A percentile compares a stretch with the other conserved stretches of the same genome.
Evolutionary conservation across 2,113 vertebrate species (phyloP).

Genomic region (Laterallus jamaicensis): DNA sequence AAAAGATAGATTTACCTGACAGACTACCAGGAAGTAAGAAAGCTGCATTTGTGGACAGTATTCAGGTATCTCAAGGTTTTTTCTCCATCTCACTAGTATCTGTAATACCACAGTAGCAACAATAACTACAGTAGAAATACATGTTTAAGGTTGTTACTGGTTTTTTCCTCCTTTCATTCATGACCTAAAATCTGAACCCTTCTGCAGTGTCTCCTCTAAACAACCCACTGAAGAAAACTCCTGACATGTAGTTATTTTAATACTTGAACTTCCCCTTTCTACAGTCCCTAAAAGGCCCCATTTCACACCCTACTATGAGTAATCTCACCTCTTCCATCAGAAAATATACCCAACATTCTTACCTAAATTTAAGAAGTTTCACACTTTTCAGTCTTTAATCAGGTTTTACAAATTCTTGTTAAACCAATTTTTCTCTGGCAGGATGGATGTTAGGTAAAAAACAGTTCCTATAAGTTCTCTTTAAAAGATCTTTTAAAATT

Average conservation of each 20-base stretch:
- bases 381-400: not conserved
- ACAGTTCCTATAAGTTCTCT: not conserved
- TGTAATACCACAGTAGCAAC: not conserved
- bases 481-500: not conserved
- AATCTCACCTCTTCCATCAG: not conserved
- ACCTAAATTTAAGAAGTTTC: not conserved
- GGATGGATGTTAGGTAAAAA: not conserved
- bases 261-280: not conserved
- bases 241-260: not conserved
- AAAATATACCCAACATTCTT: not conserved
- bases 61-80: not conserved
- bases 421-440: not conserved
- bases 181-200: not conserved
- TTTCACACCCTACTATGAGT: not conserved
- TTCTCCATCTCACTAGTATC: not conserved
- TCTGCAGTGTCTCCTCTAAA: not conserved
- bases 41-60: not conserved
- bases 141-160: fast-evolving
- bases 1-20: not conserved
- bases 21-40: not conserved
- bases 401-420: not conserved
- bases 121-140: not conserved
- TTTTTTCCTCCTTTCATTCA: not conserved
- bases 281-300: not conserved
- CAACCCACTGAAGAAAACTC: not conserved